phyloP scores from a whole-genome alignment of 1,140 invertebrate species.

The Drosophila subpulchrella region DNA sequence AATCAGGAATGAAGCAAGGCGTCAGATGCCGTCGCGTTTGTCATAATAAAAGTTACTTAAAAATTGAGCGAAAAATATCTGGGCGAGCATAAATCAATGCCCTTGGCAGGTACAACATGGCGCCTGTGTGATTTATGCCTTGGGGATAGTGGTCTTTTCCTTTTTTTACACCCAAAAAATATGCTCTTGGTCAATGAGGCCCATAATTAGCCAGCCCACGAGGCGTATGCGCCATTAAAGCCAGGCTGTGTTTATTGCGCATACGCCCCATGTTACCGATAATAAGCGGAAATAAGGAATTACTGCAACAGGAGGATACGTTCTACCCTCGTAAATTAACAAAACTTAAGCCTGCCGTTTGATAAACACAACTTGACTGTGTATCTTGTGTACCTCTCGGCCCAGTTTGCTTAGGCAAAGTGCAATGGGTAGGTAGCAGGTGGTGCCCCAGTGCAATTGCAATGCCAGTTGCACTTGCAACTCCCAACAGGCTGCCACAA shows the following conservation, averaged over 20 bases:
- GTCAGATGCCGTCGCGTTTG: slow-evolving; percentile 38
- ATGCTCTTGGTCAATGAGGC: slow-evolving; percentile 23
- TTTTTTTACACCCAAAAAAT: background rate
- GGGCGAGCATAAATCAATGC: slow-evolving; percentile 55
- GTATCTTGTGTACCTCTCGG: slow-evolving; percentile 5
- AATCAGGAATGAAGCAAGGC: slow-evolving; percentile 26
- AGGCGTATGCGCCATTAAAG: slow-evolving; percentile 47
- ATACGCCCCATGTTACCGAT: slow-evolving; percentile 37
- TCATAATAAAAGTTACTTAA: slow-evolving; percentile 67
- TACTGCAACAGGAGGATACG: background rate
- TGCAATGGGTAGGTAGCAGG: slow-evolving; percentile 29
- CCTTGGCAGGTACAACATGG: slow-evolving; percentile 37
- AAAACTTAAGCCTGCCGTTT: slow-evolving; percentile 21
- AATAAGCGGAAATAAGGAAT: slow-evolving; percentile 12
- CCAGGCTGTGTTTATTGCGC: slow-evolving; percentile 35
- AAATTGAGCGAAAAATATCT: slow-evolving; percentile 55
- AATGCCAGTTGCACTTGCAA: slow-evolving; percentile 13
- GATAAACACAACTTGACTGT: slow-evolving; percentile 2
- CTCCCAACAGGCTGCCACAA: slow-evolving; percentile 40
- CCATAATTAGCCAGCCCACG: slow-evolving; percentile 36
- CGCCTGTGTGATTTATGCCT: slow-evolving; percentile 49
- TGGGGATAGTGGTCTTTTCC: slow-evolving; percentile 12
- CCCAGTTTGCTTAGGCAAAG: slow-evolving; percentile 35
- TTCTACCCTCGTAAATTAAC: slow-evolving; percentile 34
- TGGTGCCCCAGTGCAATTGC: slow-evolving; percentile 14